Evolutionary conservation across 2,113 vertebrate species (phyloP), one percentile per base, ranked within the genome.

Genomic region (Sturnus vulgaris): DNA sequence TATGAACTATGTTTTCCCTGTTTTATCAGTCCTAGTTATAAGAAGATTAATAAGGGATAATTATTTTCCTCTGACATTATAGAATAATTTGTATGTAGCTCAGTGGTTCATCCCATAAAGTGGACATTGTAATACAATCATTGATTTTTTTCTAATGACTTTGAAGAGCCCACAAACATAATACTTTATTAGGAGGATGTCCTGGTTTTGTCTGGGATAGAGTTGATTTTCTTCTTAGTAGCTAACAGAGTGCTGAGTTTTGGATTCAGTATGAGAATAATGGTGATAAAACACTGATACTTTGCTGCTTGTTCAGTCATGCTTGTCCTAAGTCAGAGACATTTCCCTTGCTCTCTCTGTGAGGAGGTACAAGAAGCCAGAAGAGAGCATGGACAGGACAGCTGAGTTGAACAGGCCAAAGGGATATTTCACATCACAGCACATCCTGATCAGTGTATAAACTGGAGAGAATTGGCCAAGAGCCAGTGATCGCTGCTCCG

Each of bases 401-500:
- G 17, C 40, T 49, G 55, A 49, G 35, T 8, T 61, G 40, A 42
- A 28, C 14, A 28, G 35, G 15, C 42, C 31, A 37, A 49, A 30
- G 11, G 47, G 8, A 40, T 47, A 49, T 12, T 61, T 14, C 25
- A 55, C 18, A 33, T 5, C n/a, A 31, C 0, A 76, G 25, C 61
- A 27, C 5, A 11, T 31, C 10, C 8, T 35, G 25, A 20, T 31
- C 25, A 22, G 4, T 25, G 30, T 25, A 22, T 31, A 75, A 52
- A 47, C 9, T 53, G 11, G 33, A 60, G 9, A 3, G 11, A 75
- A 11, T 4, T 68, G 24, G 11, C n/a, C 30, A 47, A 61, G 14
- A 75, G 16, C 24, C 2, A 8, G 24, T 53, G n/a, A 15, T 60
- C 16, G 8, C 17, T 68, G 17, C 13, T 53, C 4, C 0, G 0